These are phyloP conservation scores for Diuraphis noxia DNA, from an alignment of 1,140 invertebrate genomes.

Conservation along the genomic window DNA sequence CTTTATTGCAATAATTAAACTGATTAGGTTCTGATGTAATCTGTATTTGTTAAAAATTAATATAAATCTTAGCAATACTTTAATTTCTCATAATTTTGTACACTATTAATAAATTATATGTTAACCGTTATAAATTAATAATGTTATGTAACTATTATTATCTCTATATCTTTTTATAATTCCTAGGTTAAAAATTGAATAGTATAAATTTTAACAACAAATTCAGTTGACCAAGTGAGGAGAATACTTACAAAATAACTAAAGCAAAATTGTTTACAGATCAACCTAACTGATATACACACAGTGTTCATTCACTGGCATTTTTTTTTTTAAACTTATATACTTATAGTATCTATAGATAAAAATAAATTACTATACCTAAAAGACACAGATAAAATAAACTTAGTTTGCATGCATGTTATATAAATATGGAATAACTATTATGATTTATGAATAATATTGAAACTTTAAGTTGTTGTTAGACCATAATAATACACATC, in stretches of 20 bases:
- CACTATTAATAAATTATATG: background rate
- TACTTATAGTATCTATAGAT: background rate
- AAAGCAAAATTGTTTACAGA: background rate
- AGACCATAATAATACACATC: background rate
- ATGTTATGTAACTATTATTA: background rate
- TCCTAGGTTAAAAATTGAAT: background rate
- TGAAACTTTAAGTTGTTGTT: background rate
- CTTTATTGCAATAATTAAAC: background rate
- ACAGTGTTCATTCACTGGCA: background rate
- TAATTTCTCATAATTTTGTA: background rate
- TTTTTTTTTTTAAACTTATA: background rate
- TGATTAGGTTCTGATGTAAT: background rate
- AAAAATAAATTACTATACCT: background rate
- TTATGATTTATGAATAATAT: background rate
- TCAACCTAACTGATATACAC: background rate
- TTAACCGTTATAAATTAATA: background rate
- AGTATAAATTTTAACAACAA: too few relatives aligned
- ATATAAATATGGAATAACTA: background rate
- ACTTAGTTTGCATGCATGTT: background rate
- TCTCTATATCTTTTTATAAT: background rate
- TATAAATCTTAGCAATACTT: background rate
- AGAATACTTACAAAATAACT: background rate
- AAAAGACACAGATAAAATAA: background rate
- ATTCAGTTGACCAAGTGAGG: background rate
- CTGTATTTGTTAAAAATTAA: background rate